Conservation (phyloP, 2,797 vertebrate genomes). For the Antrozous pallidus region DNA sequence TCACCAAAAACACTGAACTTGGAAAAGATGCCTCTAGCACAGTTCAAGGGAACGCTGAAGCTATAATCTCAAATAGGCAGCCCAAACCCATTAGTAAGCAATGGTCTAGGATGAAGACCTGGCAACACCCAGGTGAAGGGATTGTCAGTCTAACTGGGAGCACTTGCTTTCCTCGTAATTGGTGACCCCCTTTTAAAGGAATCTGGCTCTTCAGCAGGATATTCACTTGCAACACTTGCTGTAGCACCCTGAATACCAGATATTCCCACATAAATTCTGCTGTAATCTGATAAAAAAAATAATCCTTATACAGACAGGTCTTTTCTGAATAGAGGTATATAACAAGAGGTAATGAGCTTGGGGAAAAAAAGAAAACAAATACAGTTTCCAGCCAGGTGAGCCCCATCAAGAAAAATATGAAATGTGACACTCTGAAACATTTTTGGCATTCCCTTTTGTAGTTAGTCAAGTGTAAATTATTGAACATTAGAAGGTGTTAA, state of each 20-base stretch:
- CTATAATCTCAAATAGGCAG: conserved; percentile 19
- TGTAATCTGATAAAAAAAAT: conserved; percentile 19
- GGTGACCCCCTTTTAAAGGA: neutral
- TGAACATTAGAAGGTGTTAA: neutral
- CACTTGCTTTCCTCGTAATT: neutral
- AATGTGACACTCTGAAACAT: neutral
- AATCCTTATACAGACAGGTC: neutral
- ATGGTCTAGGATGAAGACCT: neutral
- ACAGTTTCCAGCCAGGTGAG: neutral
- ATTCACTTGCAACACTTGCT: neutral
- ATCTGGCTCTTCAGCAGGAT: neutral
- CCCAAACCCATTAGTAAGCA: neutral
- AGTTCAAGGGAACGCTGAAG: neutral
- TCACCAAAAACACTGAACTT: neutral
- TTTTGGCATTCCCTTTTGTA: neutral
- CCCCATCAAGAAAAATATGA: neutral
- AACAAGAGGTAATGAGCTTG: neutral
- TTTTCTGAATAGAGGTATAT: conserved; percentile 5
- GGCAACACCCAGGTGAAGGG: neutral
- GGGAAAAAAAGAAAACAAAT: conserved; percentile 9
- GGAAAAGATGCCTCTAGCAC: neutral
- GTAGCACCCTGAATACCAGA: neutral
- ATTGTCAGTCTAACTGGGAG: neutral
- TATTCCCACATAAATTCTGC: neutral
- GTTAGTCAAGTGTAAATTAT: neutral